Percentiles rank a stretch among this genome's conserved stretches.
Evolutionary conservation across 2,888 invertebrate genomes (phyloP).

Genomic region (Leptinotarsa juncta): DNA sequence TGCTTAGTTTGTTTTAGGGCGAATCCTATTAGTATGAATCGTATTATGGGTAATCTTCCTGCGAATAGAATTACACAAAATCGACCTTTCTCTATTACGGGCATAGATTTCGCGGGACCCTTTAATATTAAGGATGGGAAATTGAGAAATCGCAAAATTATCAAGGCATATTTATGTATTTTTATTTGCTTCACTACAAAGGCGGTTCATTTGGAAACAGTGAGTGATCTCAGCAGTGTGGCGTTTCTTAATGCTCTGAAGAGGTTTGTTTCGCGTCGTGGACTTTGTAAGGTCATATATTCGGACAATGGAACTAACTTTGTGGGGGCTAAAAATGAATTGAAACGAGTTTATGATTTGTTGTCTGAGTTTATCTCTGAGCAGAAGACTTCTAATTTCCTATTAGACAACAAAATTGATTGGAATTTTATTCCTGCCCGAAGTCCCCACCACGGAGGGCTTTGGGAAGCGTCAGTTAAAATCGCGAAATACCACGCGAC

Average conservation of each 20-base stretch:
- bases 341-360: constrained; percentile 24
- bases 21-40: too few species aligned
- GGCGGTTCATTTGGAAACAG: too few species aligned
- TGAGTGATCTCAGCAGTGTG: constrained; percentile 14
- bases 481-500: constrained; percentile 12
- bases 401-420: constrained; percentile 23
- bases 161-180: too few species aligned
- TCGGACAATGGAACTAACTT: constrained; percentile 55
- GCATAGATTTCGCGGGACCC: too few species aligned
- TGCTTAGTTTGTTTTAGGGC: too few species aligned
- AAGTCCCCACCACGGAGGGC: constrained; percentile 24
- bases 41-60: too few species aligned
- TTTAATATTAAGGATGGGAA: too few species aligned
- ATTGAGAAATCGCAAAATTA: too few species aligned
- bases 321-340: constrained; percentile 43
- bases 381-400: constrained; percentile 18
- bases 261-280: constrained; percentile 50
- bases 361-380: neutral
- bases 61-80: too few species aligned
- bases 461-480: constrained; percentile 32
- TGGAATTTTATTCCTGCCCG: constrained; percentile 29
- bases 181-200: too few species aligned
- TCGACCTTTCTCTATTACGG: too few species aligned
- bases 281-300: constrained; percentile 42
- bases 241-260: constrained; percentile 45